A percentile compares a stretch with the other conserved stretches of the same genome.
Conservation (phyloP, 2,888 invertebrate species). For the Clitarchus hookeri region DNA sequence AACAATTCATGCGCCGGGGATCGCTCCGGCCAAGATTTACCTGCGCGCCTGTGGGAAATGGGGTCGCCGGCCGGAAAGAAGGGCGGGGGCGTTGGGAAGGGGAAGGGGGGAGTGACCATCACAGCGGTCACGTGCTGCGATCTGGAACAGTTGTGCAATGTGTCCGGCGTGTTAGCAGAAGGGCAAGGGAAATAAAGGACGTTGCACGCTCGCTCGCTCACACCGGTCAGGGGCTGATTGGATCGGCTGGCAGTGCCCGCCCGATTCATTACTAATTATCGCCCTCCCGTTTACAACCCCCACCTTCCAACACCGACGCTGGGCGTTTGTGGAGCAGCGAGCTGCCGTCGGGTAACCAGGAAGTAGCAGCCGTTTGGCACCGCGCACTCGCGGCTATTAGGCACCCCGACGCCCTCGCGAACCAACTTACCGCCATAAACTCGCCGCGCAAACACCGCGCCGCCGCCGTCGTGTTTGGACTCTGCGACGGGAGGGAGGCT, state of each 20-base stretch:
- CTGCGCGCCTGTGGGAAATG: too few species aligned
- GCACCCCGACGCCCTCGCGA: too few species aligned
- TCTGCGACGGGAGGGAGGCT: not conserved
- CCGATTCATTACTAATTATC: constrained; percentile 8
- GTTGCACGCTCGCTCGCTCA: not conserved
- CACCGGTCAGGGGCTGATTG: not conserved
- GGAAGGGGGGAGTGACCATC: not conserved
- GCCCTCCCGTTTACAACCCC: not conserved
- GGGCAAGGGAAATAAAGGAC: not conserved
- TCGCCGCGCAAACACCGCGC: too few species aligned
- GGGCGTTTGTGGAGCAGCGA: not conserved
- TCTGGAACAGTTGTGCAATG: not conserved
- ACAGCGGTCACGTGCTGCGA: not conserved
- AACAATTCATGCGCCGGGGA: too few species aligned
- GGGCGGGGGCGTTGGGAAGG: not conserved
- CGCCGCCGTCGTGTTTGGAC: too few species aligned
- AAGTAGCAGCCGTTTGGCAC: too few species aligned
- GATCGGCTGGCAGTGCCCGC: not conserved
- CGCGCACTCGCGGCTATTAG: too few species aligned
- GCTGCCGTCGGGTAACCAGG: too few species aligned
- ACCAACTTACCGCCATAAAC: too few species aligned
- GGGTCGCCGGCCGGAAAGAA: too few species aligned
- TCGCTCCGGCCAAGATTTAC: too few species aligned
- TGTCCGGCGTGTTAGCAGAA: not conserved
- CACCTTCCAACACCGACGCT: not conserved